Conservation (phyloP, 2,797 vertebrate genomes). For the Chrosomus eos region DNA sequence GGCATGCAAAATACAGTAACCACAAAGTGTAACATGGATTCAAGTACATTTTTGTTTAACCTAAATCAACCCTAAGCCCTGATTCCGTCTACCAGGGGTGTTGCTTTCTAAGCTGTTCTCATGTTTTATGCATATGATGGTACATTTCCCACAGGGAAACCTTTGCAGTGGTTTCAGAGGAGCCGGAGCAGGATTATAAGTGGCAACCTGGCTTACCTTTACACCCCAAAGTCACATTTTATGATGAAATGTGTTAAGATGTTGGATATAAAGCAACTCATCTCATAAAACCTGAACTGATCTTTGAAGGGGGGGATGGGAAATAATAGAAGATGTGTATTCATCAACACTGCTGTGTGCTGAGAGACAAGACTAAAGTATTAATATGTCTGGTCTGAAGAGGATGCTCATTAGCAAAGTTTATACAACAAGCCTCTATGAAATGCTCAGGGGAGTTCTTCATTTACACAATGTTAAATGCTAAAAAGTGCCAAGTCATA, state of each 20-base stretch:
- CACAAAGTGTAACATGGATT: not conserved
- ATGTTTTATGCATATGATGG: conserved; percentile 54
- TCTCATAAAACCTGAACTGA: conserved; percentile 27
- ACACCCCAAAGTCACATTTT: conserved; percentile 49
- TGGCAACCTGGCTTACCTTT: conserved; percentile 50
- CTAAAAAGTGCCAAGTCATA: not conserved
- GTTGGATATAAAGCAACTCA: not conserved
- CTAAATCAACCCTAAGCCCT: conserved; percentile 29
- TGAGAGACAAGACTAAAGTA: not conserved
- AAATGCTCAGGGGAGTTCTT: conserved; percentile 12
- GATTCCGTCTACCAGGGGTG: conserved; percentile 49
- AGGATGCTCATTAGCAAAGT: conserved; percentile 32
- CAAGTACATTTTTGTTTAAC: conserved; percentile 15
- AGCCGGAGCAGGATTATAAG: conserved; percentile 45
- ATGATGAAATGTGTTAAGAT: conserved; percentile 47
- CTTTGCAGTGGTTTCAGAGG: conserved; percentile 41
- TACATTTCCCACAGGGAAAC: conserved; percentile 47
- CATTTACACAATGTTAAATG: conserved; percentile 7
- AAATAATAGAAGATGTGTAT: conserved; percentile 13
- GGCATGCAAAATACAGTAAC: not conserved
- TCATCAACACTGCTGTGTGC: conserved; percentile 16
- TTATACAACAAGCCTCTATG: conserved; percentile 36
- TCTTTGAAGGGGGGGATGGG: conserved; percentile 11
- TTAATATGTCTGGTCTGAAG: conserved; percentile 29
- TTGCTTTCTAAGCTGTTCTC: conserved; percentile 47